These are phyloP conservation scores for Psittacula echo DNA, from an alignment of 2,797 vertebrate species.

Conservation along the genomic window DNA sequence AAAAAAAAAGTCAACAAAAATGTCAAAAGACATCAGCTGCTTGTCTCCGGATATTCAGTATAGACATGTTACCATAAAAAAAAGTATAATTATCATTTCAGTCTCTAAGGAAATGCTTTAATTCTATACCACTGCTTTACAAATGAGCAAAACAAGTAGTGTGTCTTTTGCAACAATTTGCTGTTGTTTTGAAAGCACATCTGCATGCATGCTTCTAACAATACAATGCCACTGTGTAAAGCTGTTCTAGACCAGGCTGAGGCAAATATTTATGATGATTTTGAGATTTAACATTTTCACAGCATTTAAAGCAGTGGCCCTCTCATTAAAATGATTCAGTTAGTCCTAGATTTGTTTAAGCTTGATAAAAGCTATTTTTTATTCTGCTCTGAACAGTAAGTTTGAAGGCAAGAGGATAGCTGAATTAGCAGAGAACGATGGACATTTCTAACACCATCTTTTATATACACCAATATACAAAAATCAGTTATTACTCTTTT, in stretches of 20 bases:
- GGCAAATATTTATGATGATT: neutral
- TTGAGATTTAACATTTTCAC: neutral
- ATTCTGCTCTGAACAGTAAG: neutral
- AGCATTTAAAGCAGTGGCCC: neutral
- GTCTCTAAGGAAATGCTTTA: conserved; percentile 4
- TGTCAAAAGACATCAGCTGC: neutral
- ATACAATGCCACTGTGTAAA: neutral
- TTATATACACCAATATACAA: conserved; percentile 51
- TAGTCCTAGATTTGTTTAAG: neutral
- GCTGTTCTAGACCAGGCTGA: neutral
- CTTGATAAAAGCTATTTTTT: neutral
- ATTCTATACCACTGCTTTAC: neutral
- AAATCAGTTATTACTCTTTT: conserved; percentile 47
- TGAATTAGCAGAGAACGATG: neutral
- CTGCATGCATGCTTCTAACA: neutral
- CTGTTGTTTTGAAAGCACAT: conserved; percentile 30
- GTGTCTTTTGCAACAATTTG: conserved; percentile 13
- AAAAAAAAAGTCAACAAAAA: neutral
- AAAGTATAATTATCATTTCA: conserved; percentile 34
- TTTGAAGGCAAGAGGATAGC: neutral
- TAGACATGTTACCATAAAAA: neutral
- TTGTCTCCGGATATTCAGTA: neutral
- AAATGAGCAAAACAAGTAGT: neutral
- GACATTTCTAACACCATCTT: conserved; percentile 12
- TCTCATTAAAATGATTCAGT: neutral